Percentiles rank a stretch among this genome's conserved stretches.
phyloP scores from a whole-genome alignment of 2,113 vertebrate species.

The Myrmecobius fasciatus region DNA sequence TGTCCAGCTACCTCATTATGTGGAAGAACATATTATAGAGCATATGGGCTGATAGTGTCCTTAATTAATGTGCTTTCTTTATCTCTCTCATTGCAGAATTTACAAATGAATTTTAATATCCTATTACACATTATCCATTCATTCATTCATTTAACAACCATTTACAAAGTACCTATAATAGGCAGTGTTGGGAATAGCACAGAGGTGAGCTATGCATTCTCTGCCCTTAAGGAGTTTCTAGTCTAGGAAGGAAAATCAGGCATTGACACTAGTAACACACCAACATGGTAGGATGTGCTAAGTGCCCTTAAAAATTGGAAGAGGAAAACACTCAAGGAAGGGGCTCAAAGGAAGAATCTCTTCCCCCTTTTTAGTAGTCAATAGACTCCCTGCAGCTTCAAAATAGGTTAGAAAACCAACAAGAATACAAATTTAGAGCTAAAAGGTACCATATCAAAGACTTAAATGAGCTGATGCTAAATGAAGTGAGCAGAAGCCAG shows the following conservation, averaged over 20 bases:
- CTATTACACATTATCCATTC: background rate
- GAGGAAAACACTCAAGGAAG: background rate
- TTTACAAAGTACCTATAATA: background rate
- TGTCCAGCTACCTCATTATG: background rate
- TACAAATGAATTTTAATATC: background rate
- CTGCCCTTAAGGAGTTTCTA: background rate
- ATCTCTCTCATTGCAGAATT: background rate
- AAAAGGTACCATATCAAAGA: background rate
- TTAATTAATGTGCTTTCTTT: conserved; percentile 2
- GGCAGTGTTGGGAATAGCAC: background rate
- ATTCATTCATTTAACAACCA: background rate
- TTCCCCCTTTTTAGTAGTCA: background rate
- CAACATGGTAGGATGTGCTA: background rate
- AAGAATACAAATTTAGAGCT: background rate
- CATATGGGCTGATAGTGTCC: background rate
- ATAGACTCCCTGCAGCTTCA: background rate
- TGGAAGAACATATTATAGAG: background rate
- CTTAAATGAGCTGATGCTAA: too few species aligned
- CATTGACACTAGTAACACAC: background rate
- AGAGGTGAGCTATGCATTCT: background rate
- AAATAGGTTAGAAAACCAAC: background rate
- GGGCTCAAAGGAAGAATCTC: background rate
- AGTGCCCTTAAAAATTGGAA: background rate
- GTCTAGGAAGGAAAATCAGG: background rate
- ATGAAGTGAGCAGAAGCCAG: too few species aligned